Evolutionary conservation across 2,797 vertebrate genomes (phyloP), one percentile per base, ranked within the genome.

Genomic region (Tragelaphus eurycerus): DNA sequence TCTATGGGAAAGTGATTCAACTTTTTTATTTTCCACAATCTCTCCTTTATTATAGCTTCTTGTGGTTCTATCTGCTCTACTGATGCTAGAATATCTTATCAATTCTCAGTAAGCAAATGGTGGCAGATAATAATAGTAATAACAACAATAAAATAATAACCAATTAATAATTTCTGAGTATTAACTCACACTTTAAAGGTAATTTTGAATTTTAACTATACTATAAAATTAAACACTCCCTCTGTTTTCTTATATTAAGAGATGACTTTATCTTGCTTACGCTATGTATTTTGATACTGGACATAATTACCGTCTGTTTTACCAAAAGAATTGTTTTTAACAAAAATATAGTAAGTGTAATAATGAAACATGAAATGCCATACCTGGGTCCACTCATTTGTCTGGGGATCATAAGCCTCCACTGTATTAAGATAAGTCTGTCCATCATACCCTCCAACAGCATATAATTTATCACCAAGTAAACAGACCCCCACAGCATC

Each of bases 331-430:
- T 15, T 46, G 14, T 86, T 90, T 17, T 94, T 74, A 95, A 88
- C 16, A 83, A 55, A 79, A 85, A 87, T 3, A 78, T 25, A 86
- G 31, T 50, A 52, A 74, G 48, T 6, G 9, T 90, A 76, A 85
- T 34, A 85, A 79, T 78, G 55, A 94, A 90, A 95, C 91, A 34
- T 4, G 64, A 93, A 79, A 90, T 9, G 34, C 60, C 95, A 52
- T 98, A 99, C 99, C 99, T 99, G 99, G 94, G 99, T 99, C 99
- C 99, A 99, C 98, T 99, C 99, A 57, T 99, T 99, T 85, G 99
- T 99, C 98, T 99, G 99, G 57, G 99, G 99, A 98, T 99, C 99
- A 1, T 99, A 99, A 86, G 99, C 99, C 96, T 99, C 99, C 48
- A 99, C 99, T 0, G 99, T 99, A 85, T 99, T 99, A 96, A 99